These are phyloP conservation scores for Drosophila pectinifera DNA, from an alignment of 1,140 invertebrate species.

Conservation along the genomic window DNA sequence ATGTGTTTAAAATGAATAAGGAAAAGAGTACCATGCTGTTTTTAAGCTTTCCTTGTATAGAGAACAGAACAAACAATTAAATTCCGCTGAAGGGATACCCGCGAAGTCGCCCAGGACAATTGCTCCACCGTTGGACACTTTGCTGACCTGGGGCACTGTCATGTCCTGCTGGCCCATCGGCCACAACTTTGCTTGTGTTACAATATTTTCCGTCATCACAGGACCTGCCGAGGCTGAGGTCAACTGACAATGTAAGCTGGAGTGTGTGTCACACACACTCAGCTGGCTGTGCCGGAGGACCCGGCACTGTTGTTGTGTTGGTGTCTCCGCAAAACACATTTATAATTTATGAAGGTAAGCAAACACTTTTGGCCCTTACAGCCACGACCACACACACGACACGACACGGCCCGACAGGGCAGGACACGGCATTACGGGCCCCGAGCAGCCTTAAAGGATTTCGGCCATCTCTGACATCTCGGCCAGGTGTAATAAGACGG, in stretches of 20 bases:
- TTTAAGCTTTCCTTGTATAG: neutral
- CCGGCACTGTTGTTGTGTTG: constrained; percentile 46
- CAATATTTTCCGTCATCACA: constrained; percentile 53
- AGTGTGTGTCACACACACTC: constrained; percentile 30
- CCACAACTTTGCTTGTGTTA: constrained; percentile 41
- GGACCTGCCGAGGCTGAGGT: constrained; percentile 34
- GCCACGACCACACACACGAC: constrained; percentile 33
- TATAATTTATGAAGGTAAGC: constrained; percentile 83
- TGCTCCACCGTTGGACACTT: constrained; percentile 28
- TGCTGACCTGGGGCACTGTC: constrained; percentile 50
- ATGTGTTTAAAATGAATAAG: too few relatives aligned
- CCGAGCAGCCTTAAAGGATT: constrained; percentile 60
- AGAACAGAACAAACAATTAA: neutral
- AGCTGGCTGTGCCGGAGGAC: constrained; percentile 6
- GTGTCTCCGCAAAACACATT: constrained; percentile 62
- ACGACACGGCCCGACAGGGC: constrained; percentile 14
- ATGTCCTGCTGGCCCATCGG: constrained; percentile 20
- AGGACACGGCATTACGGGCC: constrained; percentile 38
- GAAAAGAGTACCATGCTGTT: neutral
- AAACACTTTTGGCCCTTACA: constrained; percentile 65
- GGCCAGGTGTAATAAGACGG: constrained; percentile 28
- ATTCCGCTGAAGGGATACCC: neutral
- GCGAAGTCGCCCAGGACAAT: neutral
- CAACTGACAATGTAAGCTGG: constrained; percentile 40
- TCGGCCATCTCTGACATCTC: constrained; percentile 17